phyloP scores from a whole-genome alignment of 2,113 vertebrate genomes.

The Syngnathus floridae region DNA sequence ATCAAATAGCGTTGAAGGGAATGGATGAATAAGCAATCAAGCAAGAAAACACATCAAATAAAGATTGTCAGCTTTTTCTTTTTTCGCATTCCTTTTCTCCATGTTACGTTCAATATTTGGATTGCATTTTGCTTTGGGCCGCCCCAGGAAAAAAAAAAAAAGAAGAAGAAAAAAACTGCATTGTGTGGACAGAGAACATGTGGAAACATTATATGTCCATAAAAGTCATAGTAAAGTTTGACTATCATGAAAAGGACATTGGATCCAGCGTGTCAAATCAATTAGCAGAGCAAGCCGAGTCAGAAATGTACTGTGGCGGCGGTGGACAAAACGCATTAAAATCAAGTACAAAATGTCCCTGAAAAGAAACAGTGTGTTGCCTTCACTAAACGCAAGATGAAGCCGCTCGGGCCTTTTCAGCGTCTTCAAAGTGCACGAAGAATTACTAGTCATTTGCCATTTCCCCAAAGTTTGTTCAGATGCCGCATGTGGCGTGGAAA shows the following conservation, averaged over 20 bases:
- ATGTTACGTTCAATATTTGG: slow-evolving; percentile 2
- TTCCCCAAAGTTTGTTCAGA: not conserved
- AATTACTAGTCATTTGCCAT: not conserved
- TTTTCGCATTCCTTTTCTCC: not conserved
- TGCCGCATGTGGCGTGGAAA: not conserved
- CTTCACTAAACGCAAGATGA: slow-evolving; percentile 25
- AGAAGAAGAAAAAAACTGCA: slow-evolving; percentile 18
- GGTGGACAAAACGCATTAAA: slow-evolving; percentile 61
- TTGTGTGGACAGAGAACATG: slow-evolving; percentile 48
- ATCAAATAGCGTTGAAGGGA: not conserved
- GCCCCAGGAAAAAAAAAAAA: no score
- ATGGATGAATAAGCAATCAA: not conserved
- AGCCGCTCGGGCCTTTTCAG: slow-evolving; percentile 28
- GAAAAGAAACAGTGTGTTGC: slow-evolving; percentile 38
- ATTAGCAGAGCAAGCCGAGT: slow-evolving; percentile 71
- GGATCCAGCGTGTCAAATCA: slow-evolving; percentile 76
- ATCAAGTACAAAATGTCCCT: slow-evolving; percentile 57
- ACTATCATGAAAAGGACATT: slow-evolving; percentile 77
- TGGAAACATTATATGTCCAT: slow-evolving; percentile 71
- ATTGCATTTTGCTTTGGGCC: slow-evolving; percentile 19
- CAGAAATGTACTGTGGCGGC: slow-evolving; percentile 65
- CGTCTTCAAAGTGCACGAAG: not conserved
- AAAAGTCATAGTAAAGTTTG: slow-evolving; percentile 71
- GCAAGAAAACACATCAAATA: not conserved
- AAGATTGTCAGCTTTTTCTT: not conserved